A percentile compares a stretch with the other conserved stretches of the same genome.
Conservation (phyloP, 2,797 vertebrate species). For the Nothura maculosa region DNA sequence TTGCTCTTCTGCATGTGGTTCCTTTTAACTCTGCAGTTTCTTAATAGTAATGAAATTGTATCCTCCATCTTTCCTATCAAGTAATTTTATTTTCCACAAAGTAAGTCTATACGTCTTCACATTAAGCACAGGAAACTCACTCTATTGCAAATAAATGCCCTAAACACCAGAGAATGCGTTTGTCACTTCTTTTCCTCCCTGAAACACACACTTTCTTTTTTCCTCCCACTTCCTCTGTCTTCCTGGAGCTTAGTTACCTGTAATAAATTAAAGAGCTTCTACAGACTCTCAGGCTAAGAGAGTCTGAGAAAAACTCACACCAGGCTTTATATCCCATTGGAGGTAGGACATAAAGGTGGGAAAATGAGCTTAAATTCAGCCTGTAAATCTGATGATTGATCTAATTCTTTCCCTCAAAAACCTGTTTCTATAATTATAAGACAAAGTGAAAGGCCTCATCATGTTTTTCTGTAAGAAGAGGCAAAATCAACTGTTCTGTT, state of each 20-base stretch:
- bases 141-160: background rate
- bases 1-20: background rate
- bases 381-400: background rate
- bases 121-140: background rate
- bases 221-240: background rate
- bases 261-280: background rate
- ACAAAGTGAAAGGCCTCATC: background rate
- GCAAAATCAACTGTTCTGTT: background rate
- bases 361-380: background rate
- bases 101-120: background rate
- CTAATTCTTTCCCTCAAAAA: background rate
- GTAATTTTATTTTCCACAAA: background rate
- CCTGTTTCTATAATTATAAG: background rate
- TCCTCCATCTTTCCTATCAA: background rate
- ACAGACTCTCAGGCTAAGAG: no score
- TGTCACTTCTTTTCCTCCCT: background rate
- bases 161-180: background rate
- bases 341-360: background rate
- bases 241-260: background rate
- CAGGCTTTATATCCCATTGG: rapidly evolving
- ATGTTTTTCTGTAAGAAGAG: background rate
- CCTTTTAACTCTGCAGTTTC: background rate
- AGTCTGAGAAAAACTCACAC: background rate
- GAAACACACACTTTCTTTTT: background rate
- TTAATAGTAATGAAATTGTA: background rate